phyloP scores from a whole-genome alignment of 2,888 invertebrate species.

The Hoplodrina ambigua region DNA sequence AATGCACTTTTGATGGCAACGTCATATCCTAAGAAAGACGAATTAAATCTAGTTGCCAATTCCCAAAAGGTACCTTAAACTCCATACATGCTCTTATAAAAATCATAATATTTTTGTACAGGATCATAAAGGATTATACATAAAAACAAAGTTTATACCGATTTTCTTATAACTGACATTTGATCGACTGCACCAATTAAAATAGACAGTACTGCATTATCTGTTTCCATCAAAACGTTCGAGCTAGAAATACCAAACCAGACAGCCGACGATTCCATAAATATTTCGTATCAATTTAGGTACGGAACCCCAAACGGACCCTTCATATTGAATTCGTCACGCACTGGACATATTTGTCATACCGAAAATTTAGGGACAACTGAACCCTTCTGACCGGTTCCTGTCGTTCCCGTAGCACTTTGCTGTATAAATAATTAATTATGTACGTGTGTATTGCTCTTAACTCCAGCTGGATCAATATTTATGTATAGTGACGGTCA shows the following conservation, averaged over 20 bases:
- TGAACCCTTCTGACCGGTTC: conserved; percentile 46
- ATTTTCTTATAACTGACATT: too few species aligned
- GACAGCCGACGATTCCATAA: conserved; percentile 43
- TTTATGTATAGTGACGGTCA: conserved; percentile 15
- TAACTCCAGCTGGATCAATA: conserved; percentile 35
- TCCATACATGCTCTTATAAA: too few species aligned
- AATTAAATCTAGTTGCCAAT: too few species aligned
- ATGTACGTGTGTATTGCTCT: conserved; percentile 52
- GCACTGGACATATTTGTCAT: conserved; percentile 63
- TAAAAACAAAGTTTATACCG: too few species aligned
- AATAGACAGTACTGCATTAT: neutral
- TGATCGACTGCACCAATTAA: too few species aligned
- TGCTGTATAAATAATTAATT: conserved; percentile 61
- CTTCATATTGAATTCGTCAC: conserved; percentile 63
- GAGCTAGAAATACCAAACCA: conserved; percentile 19
- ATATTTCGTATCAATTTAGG: conserved; percentile 61
- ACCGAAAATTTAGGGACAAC: conserved; percentile 58
- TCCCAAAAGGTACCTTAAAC: too few species aligned
- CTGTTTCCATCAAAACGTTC: neutral
- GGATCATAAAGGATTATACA: too few species aligned
- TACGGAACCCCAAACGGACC: conserved; percentile 33
- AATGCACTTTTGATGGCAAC: too few species aligned
- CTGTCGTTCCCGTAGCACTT: conserved; percentile 56
- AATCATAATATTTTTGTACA: too few species aligned
- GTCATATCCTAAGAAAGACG: too few species aligned